Conservation (phyloP, 1,140 invertebrate genomes). For the Ctenoplectra terminalis region DNA sequence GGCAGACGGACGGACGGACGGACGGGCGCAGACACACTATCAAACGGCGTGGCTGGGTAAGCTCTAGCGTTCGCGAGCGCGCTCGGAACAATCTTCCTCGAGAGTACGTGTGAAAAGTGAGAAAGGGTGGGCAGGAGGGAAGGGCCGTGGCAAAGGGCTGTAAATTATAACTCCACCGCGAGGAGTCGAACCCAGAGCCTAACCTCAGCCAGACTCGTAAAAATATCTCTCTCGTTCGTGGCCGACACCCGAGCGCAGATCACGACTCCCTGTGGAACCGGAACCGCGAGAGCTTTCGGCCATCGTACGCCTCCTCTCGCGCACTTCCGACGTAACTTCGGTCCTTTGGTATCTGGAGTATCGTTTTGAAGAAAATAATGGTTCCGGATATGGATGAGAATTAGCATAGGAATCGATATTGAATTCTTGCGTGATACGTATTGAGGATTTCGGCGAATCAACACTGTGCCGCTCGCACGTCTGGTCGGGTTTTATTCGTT, state of each 20-base stretch:
- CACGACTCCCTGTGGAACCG: constrained; percentile 52
- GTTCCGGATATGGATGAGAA: no score
- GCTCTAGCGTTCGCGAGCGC: constrained; percentile 55
- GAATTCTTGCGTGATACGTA: no score
- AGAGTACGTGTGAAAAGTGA: constrained; percentile 64
- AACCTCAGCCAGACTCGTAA: constrained; percentile 81
- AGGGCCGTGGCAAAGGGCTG: constrained; percentile 72
- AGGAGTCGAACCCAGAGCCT: constrained; percentile 79
- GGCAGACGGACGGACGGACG: constrained; percentile 64
- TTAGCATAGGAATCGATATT: no score
- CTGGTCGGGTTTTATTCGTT: no score
- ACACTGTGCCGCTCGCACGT: no score
- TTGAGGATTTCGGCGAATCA: no score
- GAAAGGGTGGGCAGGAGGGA: constrained; percentile 38
- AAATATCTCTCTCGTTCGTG: constrained; percentile 69
- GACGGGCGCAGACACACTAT: constrained; percentile 73
- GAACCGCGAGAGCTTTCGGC: neutral
- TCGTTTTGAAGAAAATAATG: neutral
- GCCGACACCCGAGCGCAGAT: constrained; percentile 44
- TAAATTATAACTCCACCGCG: constrained; percentile 82
- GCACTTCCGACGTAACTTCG: constrained; percentile 16
- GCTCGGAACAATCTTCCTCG: constrained; percentile 59
- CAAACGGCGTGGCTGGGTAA: constrained; percentile 64
- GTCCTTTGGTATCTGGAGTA: neutral
- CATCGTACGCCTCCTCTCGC: neutral